Conservation (phyloP, 2,888 invertebrate genomes). For the Trilocha varians region DNA sequence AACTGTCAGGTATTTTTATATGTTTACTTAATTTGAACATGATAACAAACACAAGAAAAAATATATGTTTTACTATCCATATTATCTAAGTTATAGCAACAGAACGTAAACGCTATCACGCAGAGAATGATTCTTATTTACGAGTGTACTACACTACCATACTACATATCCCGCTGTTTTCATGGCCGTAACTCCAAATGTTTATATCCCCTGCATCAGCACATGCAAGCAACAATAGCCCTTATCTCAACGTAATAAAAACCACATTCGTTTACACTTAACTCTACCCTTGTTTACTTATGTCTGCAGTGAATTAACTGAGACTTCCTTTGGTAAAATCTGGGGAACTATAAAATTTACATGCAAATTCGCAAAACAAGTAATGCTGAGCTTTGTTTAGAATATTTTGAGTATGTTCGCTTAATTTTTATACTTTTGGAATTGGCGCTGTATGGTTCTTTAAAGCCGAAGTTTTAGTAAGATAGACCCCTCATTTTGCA, state of each 20-base stretch:
- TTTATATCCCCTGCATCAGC: conserved; percentile 22
- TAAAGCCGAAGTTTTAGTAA: too few relatives aligned
- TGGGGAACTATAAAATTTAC: background rate
- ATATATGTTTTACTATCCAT: too few relatives aligned
- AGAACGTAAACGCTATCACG: too few relatives aligned
- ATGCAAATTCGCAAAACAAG: background rate
- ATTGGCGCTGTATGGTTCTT: too few relatives aligned
- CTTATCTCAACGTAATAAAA: conserved; percentile 19
- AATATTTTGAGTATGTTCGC: background rate
- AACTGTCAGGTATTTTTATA: too few relatives aligned
- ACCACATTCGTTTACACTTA: conserved; percentile 15
- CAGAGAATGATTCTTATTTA: background rate
- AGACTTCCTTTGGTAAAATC: conserved; percentile 13
- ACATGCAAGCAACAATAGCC: conserved; percentile 17
- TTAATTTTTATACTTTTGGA: too few relatives aligned
- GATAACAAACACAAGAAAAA: too few relatives aligned
- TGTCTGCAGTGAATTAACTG: conserved; percentile 31
- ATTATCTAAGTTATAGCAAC: too few relatives aligned
- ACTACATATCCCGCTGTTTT: conserved; percentile 8
- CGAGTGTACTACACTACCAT: background rate
- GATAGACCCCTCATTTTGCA: too few relatives aligned
- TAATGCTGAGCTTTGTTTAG: background rate
- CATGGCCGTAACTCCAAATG: conserved; percentile 20
- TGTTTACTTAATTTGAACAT: too few relatives aligned
- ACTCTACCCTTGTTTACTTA: conserved; percentile 27